phyloP scores from a whole-genome alignment of 2,797 vertebrate genomes.

The Tolypeutes matacus region DNA sequence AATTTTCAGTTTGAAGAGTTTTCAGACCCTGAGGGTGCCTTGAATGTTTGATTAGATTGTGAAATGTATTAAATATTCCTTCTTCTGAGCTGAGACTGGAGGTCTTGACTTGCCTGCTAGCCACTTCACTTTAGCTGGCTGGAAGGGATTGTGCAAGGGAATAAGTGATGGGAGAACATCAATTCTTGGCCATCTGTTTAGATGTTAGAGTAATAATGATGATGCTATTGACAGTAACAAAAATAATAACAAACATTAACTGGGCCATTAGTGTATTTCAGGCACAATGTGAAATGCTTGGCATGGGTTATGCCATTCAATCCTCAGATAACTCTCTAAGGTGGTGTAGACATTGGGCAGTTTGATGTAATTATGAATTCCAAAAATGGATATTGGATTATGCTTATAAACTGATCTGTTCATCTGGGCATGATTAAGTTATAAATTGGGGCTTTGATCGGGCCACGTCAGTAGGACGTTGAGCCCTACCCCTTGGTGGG shows the following conservation, averaged over 20 bases:
- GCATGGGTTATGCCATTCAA: neutral
- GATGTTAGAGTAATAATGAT: neutral
- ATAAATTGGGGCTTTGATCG: no score
- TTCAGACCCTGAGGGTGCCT: conserved; percentile 13
- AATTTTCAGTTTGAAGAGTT: conserved; percentile 53
- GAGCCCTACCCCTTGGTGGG: no score
- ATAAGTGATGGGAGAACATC: neutral
- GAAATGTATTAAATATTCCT: conserved; percentile 25
- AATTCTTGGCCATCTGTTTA: conserved; percentile 10
- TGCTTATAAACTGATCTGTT: no score
- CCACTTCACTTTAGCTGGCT: neutral
- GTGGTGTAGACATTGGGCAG: no score
- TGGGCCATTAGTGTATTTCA: neutral
- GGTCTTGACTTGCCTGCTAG: neutral
- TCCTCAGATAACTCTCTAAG: conserved; percentile 9
- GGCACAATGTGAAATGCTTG: neutral
- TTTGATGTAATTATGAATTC: no score
- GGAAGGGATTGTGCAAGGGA: neutral
- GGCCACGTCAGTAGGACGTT: no score
- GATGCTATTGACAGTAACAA: neutral
- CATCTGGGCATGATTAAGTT: no score
- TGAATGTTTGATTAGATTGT: conserved; percentile 45
- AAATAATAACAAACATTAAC: neutral
- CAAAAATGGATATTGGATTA: no score
- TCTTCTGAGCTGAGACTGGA: neutral